Percentiles rank a stretch among this genome's conserved stretches.
Conservation (phyloP, 2,888 invertebrate species). For the Pseudococcus viburni region DNA sequence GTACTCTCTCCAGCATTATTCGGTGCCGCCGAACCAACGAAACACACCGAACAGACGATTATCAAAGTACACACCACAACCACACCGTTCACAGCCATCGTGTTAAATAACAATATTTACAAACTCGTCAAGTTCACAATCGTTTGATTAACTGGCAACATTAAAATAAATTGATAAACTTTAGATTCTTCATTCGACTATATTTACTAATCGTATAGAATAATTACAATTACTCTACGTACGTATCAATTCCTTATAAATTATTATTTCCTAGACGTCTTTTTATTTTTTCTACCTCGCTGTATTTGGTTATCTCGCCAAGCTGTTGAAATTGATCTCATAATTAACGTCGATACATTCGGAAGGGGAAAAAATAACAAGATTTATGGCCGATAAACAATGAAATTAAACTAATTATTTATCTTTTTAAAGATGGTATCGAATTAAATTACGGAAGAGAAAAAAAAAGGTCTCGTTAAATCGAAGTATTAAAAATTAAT, state of each 20-base stretch:
- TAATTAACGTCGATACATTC: conserved; percentile 4
- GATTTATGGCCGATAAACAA: conserved; percentile 19
- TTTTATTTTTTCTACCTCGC: not conserved
- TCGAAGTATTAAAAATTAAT: conserved; percentile 25
- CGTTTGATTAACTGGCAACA: not conserved
- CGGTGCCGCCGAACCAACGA: not conserved
- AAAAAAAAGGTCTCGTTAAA: not conserved
- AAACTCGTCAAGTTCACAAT: conserved; percentile 10
- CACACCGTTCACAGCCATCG: not conserved
- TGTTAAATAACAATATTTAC: conserved; percentile 23
- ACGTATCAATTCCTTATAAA: not conserved
- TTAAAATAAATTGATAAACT: not conserved
- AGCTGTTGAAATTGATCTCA: not conserved
- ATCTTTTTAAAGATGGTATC: conserved; percentile 13
- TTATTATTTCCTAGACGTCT: not conserved
- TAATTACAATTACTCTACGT: not conserved
- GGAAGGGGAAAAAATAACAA: not conserved
- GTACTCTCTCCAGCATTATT: not conserved
- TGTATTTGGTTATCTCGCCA: not conserved
- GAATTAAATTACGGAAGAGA: not conserved
- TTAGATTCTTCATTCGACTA: not conserved
- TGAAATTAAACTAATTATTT: conserved; percentile 33
- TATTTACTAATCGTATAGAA: not conserved
- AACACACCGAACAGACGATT: not conserved
- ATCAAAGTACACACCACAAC: not conserved